phyloP scores from a whole-genome alignment of 2,888 invertebrate genomes.

The Epinotia demarniana region DNA sequence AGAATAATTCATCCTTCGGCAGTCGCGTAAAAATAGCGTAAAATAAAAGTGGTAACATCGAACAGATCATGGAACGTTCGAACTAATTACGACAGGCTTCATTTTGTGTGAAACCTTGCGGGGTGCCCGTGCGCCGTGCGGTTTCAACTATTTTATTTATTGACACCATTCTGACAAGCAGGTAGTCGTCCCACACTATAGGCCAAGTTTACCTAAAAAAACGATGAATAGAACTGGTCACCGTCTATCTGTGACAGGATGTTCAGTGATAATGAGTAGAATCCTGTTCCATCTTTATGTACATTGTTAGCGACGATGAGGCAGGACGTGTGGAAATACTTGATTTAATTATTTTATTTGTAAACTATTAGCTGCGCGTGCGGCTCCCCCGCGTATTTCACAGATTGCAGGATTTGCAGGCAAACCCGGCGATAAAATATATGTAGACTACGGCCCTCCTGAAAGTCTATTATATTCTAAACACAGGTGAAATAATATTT shows the following conservation, averaged over 20 bases:
- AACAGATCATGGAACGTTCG: not conserved
- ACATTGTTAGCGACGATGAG: conserved; percentile 17
- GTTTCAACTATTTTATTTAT: conserved; percentile 22
- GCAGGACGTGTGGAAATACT: conserved; percentile 10
- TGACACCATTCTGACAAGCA: conserved; percentile 24
- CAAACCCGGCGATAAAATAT: too few species aligned
- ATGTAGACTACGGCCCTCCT: too few species aligned
- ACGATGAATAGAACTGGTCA: conserved; percentile 29
- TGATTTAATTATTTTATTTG: not conserved
- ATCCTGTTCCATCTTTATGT: conserved; percentile 7
- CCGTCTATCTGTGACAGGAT: conserved; percentile 4
- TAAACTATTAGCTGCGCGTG: too few species aligned
- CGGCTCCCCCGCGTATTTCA: too few species aligned
- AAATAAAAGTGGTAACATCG: too few species aligned
- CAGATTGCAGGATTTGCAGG: too few species aligned
- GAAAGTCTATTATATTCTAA: too few species aligned
- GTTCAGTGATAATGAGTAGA: conserved; percentile 10
- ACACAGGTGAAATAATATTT: too few species aligned
- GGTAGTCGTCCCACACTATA: conserved; percentile 23
- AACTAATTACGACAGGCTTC: not conserved
- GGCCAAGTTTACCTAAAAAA: conserved; percentile 15
- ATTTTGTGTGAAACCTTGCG: conserved; percentile 15
- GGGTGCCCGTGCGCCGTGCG: not conserved
- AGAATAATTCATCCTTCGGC: too few species aligned
- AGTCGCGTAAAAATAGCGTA: too few species aligned